Conservation (phyloP, 2,113 vertebrate species). For the Sinocyclocheilus anshuiensis region DNA sequence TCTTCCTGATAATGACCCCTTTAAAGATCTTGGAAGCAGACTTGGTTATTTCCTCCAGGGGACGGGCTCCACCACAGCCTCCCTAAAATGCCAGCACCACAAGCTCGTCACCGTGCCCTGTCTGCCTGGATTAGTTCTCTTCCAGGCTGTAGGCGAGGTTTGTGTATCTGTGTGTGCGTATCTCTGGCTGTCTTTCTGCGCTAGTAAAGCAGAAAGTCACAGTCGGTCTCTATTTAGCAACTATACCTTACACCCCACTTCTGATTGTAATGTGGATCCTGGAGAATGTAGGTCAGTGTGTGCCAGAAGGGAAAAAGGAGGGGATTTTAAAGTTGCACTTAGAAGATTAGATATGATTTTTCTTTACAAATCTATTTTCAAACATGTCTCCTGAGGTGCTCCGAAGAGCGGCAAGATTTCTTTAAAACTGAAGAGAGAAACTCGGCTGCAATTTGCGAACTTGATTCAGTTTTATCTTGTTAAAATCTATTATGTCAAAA, state of each 20-base stretch:
- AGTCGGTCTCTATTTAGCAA: constrained; percentile 31
- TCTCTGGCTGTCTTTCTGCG: neutral
- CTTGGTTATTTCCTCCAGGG: constrained; percentile 63
- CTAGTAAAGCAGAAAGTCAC: constrained; percentile 18
- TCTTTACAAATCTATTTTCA: constrained; percentile 41
- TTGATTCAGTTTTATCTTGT: constrained; percentile 4
- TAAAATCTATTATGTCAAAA: neutral
- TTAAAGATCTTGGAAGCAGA: constrained; percentile 22
- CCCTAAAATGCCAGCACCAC: constrained; percentile 70
- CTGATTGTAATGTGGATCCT: constrained; percentile 27
- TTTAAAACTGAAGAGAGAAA: constrained; percentile 5
- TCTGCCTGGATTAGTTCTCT: constrained; percentile 70
- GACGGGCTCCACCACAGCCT: constrained; percentile 63
- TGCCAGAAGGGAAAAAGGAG: constrained; percentile 30
- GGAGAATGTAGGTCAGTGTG: constrained; percentile 45
- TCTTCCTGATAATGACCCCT: constrained; percentile 13
- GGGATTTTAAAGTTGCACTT: constrained; percentile 38
- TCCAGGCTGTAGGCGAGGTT: constrained; percentile 61
- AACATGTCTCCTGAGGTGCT: constrained; percentile 22
- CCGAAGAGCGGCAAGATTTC: neutral
- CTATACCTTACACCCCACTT: constrained; percentile 47
- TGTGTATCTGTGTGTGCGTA: constrained; percentile 39
- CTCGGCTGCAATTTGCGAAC: neutral
- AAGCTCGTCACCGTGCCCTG: constrained; percentile 72
- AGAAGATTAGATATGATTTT: constrained; percentile 7